A percentile compares a stretch with the other conserved stretches of the same genome.
These are phyloP conservation scores for Phrynosoma blainvillii DNA, from an alignment of 2,113 vertebrate genomes.

Conservation along the genomic window DNA sequence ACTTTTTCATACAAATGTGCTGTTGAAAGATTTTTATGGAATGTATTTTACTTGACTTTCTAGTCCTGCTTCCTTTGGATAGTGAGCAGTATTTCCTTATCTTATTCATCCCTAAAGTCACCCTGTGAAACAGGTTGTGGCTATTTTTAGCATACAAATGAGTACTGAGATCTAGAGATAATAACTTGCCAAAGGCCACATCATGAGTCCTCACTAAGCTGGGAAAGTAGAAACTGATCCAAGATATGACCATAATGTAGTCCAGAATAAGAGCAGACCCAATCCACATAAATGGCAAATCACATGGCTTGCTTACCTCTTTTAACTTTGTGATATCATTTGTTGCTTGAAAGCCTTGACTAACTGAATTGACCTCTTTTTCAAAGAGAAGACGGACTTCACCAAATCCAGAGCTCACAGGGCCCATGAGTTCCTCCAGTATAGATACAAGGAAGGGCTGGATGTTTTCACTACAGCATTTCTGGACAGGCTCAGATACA, in stretches of 20 bases:
- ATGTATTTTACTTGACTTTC: background rate
- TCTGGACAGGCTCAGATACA: conserved; percentile 80
- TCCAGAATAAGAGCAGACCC: background rate
- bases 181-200: background rate
- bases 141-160: background rate
- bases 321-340: conserved; percentile 71
- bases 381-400: conserved; percentile 84
- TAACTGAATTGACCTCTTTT: conserved; percentile 81
- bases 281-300: background rate
- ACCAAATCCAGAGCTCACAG: conserved; percentile 87
- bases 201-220: background rate
- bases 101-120: background rate
- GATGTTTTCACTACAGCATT: conserved; percentile 80
- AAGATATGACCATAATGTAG: background rate
- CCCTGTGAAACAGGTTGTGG: background rate
- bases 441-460: conserved; percentile 85
- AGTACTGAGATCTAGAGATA: background rate
- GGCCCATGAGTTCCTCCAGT: conserved; percentile 93
- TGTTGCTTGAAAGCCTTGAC: conserved; percentile 74
- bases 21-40: background rate
- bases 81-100: background rate
- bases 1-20: background rate
- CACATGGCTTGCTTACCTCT: conserved; percentile 73
- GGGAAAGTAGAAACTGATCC: background rate
- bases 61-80: background rate